phyloP scores from a whole-genome alignment of 2,797 vertebrate species.

The Micropoecilia bifurca region DNA sequence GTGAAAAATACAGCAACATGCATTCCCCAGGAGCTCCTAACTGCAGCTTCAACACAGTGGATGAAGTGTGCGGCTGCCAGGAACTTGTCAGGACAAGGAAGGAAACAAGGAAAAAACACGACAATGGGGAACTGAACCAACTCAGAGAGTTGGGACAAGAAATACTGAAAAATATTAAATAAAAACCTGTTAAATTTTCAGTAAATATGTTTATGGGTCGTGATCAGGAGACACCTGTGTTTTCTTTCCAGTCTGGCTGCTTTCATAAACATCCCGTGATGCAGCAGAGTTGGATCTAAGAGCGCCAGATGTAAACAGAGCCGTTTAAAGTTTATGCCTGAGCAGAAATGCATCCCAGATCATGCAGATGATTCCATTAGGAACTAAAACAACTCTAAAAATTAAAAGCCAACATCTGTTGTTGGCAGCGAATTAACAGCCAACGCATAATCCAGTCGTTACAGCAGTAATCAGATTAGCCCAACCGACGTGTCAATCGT shows the following conservation, averaged over 20 bases:
- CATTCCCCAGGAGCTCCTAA: conserved; percentile 35
- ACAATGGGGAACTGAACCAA: conserved; percentile 9
- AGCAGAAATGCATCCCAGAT: conserved; percentile 1
- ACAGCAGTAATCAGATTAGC: background rate
- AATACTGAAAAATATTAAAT: background rate
- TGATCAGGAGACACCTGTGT: background rate
- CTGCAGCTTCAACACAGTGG: conserved; percentile 44
- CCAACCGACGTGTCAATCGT: conserved; percentile 7
- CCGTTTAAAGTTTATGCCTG: background rate
- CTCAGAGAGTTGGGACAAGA: background rate
- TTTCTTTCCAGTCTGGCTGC: background rate
- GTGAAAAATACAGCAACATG: conserved; percentile 38
- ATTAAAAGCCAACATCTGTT: conserved; percentile 5
- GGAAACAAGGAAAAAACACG: conserved; percentile 18
- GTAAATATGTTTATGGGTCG: background rate
- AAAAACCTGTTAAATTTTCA: background rate
- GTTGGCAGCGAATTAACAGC: background rate
- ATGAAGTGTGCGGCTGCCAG: conserved; percentile 30
- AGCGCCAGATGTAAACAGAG: background rate
- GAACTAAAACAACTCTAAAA: conserved; percentile 8
- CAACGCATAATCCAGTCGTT: background rate
- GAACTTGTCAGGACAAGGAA: conserved; percentile 57
- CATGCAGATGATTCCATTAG: conserved; percentile 5
- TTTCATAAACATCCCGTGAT: conserved; percentile 5
- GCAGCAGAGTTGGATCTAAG: conserved; percentile 2